Evolutionary conservation across 2,888 invertebrate genomes (phyloP), one percentile per base, ranked within the genome.

Genomic region (Nezara viridula): DNA sequence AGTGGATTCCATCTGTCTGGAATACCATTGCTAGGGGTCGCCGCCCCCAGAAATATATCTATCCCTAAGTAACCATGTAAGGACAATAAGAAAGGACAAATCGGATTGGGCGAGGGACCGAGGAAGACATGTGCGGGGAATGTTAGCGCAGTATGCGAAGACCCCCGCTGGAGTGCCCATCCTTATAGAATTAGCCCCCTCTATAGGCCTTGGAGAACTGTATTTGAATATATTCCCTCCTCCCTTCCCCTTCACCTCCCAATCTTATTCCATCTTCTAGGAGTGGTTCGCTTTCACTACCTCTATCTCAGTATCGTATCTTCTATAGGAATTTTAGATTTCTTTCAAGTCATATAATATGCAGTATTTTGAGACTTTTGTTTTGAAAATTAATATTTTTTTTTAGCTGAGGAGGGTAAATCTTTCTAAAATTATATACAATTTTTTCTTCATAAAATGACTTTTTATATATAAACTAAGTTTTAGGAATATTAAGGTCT

Each of bases 211-310:
- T 27, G 19, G 6, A 21, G 66, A 73, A 73, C 66, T 37, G 66
- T 73, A 73, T 73, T 73, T 73, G 66, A 73, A 73, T 73, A 73
- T 37, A 73, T 73, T 73, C 37, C 66, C 21, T 73, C 9, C 7
- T 19, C 1, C 3, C 37, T 4, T 24, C 24, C 37, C 37, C 19
- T 73, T 73, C 66, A 37, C 66, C 66, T 73, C 16, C 37, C 66
- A 73, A 73, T 73, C 66, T 19, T 73, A 73, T 73, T 21, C 66
- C 37, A 73, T 73, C 32, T 73, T 14, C 66, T 73, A 73, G 32
- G 66, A 73, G 66, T 73, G 66, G 19, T 73, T 37, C 66, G 6
- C 66, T 73, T 73, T 27, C 27, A 60, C 27, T 12, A 5, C 27
- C 27, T 16, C 10, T 14, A 12, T 60, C 60, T 60, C 27, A 60